Percentiles rank a stretch among this genome's conserved stretches.
Evolutionary conservation across 2,888 invertebrate species (phyloP).

Genomic region (Zhengitettix transpicula): DNA sequence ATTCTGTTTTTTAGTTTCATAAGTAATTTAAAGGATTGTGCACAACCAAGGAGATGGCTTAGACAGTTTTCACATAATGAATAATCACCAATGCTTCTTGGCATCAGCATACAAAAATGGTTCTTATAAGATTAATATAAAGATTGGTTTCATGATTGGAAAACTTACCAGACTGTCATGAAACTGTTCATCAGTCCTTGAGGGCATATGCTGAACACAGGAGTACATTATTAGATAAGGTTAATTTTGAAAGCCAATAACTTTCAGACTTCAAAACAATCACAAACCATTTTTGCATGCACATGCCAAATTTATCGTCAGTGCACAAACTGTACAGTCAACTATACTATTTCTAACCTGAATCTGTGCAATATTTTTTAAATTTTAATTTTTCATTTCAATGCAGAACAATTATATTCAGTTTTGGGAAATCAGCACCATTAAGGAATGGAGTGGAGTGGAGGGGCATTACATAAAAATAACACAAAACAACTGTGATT

Average conservation of each 20-base stretch:
- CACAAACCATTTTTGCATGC: slow-evolving; percentile 26
- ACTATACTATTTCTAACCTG: not conserved
- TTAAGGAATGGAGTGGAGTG: no score
- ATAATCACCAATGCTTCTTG: not conserved
- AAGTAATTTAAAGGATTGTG: no score
- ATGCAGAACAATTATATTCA: no score
- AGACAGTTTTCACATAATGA: no score
- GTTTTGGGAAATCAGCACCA: no score
- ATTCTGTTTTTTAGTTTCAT: no score
- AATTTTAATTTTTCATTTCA: no score
- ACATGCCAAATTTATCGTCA: slow-evolving; percentile 20
- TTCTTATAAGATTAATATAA: slow-evolving; percentile 1
- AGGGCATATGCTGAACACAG: slow-evolving; percentile 57
- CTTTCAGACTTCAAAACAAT: not conserved
- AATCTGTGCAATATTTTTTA: no score
- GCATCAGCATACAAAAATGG: slow-evolving; percentile 12
- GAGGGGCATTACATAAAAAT: no score
- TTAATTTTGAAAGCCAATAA: slow-evolving; percentile 5
- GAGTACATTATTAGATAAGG: not conserved
- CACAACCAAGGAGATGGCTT: no score
- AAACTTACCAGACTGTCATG: slow-evolving; percentile 74
- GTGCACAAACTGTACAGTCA: not conserved
- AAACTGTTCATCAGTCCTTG: slow-evolving; percentile 79
- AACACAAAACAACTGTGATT: no score
- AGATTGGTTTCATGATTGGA: slow-evolving; percentile 8